Evolutionary conservation across 2,113 vertebrate genomes (phyloP), one percentile per base, ranked within the genome.

Genomic region (Microcebus tavaratra): DNA sequence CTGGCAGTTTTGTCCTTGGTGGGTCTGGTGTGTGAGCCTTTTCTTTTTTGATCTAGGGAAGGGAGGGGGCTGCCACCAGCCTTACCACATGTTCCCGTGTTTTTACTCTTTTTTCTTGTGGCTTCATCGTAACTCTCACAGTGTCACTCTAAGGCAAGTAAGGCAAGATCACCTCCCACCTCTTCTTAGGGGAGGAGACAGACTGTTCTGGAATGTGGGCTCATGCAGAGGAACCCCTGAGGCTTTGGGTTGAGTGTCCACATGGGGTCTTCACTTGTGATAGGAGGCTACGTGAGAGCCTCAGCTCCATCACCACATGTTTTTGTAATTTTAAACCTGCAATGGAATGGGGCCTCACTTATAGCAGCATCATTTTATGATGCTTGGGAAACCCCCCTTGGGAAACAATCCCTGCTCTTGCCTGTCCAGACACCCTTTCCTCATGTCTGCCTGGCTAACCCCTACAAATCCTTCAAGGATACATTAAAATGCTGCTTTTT

Each of bases 121-220:
- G 73, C 11, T 90, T 87, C 27, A 7, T 67, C 21, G 85, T 23
- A 67, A 50, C 8, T 67, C 12, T 75, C 27, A 9, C 55, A 59
- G 9, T 1, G 14, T 39, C 36, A 48, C 57, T 6, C n/a, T n/a
- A n/a, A n/a, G n/a, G n/a, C 6, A 59, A 59, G 25, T 25, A 73
- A 23, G 14, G 14, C 29, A 57, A 21, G 15, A 11, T 8, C 27
- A 2, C 12, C 8, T 59, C 67, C 57, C 45, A 45, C 45, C 45
- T n/a, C 17, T 42, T n/a, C 17, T 42, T 25, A 39, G 21, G 34
- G 6, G 4, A 59, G 3, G 67, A 82, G 36, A 75, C 6, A 1
- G 18, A 57, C 21, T 0, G 31, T 4, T 88, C 57, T 2, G 4
- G 7, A 57, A 20, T 13, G 0, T 0, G 0, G 0, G 65, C 36